These are phyloP conservation scores for Troglohyphantes excavatus DNA, from an alignment of 2,888 invertebrate species.

Conservation along the genomic window DNA sequence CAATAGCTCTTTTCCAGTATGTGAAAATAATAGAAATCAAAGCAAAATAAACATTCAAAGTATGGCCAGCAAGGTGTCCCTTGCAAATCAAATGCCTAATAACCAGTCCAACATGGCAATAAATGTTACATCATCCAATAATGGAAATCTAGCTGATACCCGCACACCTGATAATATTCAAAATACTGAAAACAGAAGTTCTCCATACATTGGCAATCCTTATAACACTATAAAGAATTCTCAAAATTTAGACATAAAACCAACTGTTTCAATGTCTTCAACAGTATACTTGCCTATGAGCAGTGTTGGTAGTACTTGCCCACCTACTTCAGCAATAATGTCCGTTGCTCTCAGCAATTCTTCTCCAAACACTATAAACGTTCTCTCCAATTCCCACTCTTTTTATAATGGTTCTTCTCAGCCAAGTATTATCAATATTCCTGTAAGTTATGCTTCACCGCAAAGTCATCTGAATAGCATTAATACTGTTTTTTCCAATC, in stretches of 20 bases:
- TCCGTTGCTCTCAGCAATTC: constrained; percentile 50
- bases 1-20: constrained; percentile 10
- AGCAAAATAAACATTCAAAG: constrained; percentile 25
- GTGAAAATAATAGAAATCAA: constrained; percentile 53
- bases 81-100: constrained; percentile 26
- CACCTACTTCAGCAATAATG: constrained; percentile 39
- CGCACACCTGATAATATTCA: constrained; percentile 8
- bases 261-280: constrained; percentile 32
- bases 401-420: constrained; percentile 63
- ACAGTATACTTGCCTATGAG: constrained; percentile 22
- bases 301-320: constrained; percentile 16
- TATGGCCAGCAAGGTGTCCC: constrained; percentile 25
- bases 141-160: constrained; percentile 9
- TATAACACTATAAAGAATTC: constrained; percentile 30
- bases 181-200: constrained; percentile 35
- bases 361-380: constrained; percentile 47
- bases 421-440: constrained; percentile 65
- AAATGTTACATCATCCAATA: constrained; percentile 3
- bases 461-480: constrained; percentile 54
- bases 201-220: constrained; percentile 29
- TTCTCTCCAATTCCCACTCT: constrained; percentile 27
- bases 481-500: constrained; percentile 54
- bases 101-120: background rate
- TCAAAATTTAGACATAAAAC: constrained; percentile 30
- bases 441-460: constrained; percentile 59